Evolutionary conservation across 2,888 invertebrate species (phyloP), one percentile per base, ranked within the genome.

Genomic region (Ophonus ardosiacus): DNA sequence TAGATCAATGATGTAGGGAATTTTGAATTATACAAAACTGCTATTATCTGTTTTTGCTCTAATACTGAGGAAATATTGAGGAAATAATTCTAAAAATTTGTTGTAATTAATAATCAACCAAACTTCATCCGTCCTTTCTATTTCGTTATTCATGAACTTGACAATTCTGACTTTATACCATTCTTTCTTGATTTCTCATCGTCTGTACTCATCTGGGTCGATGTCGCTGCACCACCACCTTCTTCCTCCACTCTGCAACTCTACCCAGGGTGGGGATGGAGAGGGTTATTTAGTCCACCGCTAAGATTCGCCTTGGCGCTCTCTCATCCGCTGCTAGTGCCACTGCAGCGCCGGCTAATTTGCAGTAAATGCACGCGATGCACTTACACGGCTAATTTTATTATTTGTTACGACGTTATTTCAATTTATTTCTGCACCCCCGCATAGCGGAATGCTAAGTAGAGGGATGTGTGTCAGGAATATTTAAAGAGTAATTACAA

Each of bases 391-490:
- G 59, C 59, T 59, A 59, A 59, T 59, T 59, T 59, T 59, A 59
- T 59, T 59, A 59, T 59, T 59, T 59, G 59, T 59, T 59, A 59
- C 59, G 17, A 59, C 59, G 59, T 59, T 59, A 59, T 59, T 59
- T 59, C 15, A 59, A 59, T 59, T 59, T 59, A 59, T 59, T 59
- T 59, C 59, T 15, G 56, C 56, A 7, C 59, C 7, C 7, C 17
- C 17, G 17, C 17, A n/a, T 7, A 1, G 7, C 17, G 59, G 59
- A 59, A 59, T 59, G 15, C 59, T 17, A 59, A 59, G 59, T 15
- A 59, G 59, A 17, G 17, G 43, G 43, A 51, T 51, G 43, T 59
- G 59, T 59, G 59, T 17, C 15, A 17, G 59, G 59, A 59, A 59
- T 59, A 17, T 1, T 17, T 56, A 59, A 13, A 7, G 15, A 0